Base-by-base conservation (phyloP, 2,888 invertebrate species). In the Acanthoscelides obtectus region DNA sequence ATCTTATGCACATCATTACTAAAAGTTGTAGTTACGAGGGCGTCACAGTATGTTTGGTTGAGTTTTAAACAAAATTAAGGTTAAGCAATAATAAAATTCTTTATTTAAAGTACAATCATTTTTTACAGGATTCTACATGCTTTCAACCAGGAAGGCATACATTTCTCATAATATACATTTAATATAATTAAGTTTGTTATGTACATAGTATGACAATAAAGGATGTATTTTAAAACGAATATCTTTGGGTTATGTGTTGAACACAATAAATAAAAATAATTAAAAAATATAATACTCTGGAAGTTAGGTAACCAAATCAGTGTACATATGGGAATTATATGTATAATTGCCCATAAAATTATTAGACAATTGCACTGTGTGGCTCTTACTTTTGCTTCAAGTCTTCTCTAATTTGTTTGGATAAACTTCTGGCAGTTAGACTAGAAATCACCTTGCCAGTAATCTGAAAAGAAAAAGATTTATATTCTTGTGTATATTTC, bases 71-170 rank as follows among this genome's bases (percentile, higher is more conserved):
- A n/a, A n/a, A n/a, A n/a, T n/a, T n/a, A n/a, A n/a, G n/a, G n/a
- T n/a, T n/a, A 17, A 45, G 63, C 67, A 72, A 70, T 73, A 73
- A 73, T 71, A 71, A 73, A 70, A 73, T 69, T 65, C 21, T 72
- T 74, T 74, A 73, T 73, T 74, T 67, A 3, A 21, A 68, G 20
- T 69, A 75, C 73, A 74, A 72, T 70, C 70, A 73, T 75, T 77
- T 76, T 74, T 84, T 83, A 75, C 76, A 83, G 80, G 63, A 71
- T 81, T 71, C 75, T 81, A 72, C 78, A 79, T 85, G 92, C 92
- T 64, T 98, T 98, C 84, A 99, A 99, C 86, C 89, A 90, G 70
- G 93, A 93, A 85, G 98, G 97, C 81, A 93, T 99, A 84, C 98
- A 99, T 88, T 99, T 99, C 87, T 90, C 93, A 74, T 93, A 86